Evolutionary conservation across 2,797 vertebrate species (phyloP), one percentile per base, ranked within the genome.

Genomic region (Danionella dracula): DNA sequence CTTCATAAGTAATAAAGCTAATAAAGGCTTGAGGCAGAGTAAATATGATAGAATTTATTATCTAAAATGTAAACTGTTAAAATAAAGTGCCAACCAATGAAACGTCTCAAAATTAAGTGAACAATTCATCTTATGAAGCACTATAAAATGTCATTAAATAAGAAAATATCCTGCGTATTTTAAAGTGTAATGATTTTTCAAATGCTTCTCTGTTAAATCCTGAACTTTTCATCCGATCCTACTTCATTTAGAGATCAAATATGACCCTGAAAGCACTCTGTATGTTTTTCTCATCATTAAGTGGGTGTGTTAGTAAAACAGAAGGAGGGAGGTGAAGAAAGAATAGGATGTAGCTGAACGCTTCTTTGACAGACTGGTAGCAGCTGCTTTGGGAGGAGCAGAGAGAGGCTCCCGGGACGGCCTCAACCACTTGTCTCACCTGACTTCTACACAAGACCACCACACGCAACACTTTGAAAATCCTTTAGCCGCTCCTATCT

Each of bases 321-420:
- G 32, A 31, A 74, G 70, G 63, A 48, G 77, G 62, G 12, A 56
- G 20, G 44, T 10, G 55, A 31, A 12, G 11, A 46, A 60, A 62
- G 61, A 40, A 66, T 58, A 38, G 57, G 78, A 79, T 83, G 81
- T 81, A 78, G 77, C 49, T 78, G 80, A 84, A 73, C 81, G 72
- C 56, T 78, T 81, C 79, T 71, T 75, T 88, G 83, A 89, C 81
- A 82, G 80, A 88, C 83, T 71, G 74, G 77, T 83, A 87, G 86
- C 87, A 88, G 87, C 85, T 91, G 88, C 83, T 88, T 85, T 72
- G 80, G 77, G 82, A 75, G 75, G 71, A 74, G 79, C 57, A 15
- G 75, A 34, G 63, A 65, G 63, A 65, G 42, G 53, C 60, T 72
- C 62, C 74, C 68, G 75, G 23, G 74, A 76, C 65, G 66, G 76